These are phyloP conservation scores for Naso thynnoides DNA, from an alignment of 2,797 vertebrate genomes.

Conservation along the genomic window DNA sequence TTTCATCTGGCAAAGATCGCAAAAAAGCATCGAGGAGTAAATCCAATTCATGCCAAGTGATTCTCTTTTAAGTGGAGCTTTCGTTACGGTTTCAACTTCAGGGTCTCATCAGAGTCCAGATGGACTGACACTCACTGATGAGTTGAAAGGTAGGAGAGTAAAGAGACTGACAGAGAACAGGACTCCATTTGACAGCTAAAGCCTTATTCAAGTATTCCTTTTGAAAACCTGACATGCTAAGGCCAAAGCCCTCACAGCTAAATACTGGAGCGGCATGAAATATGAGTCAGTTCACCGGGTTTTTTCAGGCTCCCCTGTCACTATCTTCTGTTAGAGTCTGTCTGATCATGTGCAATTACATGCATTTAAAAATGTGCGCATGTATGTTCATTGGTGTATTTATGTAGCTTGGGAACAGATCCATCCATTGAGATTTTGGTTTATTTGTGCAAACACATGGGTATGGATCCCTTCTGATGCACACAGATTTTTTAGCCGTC, in stretches of 20 bases:
- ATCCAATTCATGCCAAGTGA: constrained; percentile 16
- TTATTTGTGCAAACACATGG: too few species aligned
- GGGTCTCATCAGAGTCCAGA: constrained; percentile 34
- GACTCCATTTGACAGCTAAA: constrained; percentile 52
- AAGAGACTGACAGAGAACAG: constrained; percentile 44
- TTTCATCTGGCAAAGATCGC: constrained; percentile 46
- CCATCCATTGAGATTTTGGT: too few species aligned
- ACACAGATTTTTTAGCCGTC: too few species aligned
- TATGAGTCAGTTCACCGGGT: constrained; percentile 1
- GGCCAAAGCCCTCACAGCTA: constrained; percentile 26
- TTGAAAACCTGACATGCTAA: constrained; percentile 38
- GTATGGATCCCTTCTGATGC: too few species aligned
- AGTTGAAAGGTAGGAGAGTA: constrained; percentile 35
- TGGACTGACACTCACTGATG: constrained; percentile 18
- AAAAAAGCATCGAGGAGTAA: constrained; percentile 29
- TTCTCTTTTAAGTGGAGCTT: constrained; percentile 50
- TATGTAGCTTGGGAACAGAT: too few species aligned
- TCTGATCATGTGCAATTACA: not conserved
- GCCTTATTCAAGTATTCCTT: constrained; percentile 20
- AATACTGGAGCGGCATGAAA: not conserved
- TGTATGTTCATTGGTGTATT: not conserved
- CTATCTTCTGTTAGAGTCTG: not conserved
- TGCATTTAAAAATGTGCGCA: constrained; percentile 6
- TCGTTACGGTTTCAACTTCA: constrained; percentile 39
- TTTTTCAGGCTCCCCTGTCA: constrained; percentile 10